phyloP scores from a whole-genome alignment of 2,113 vertebrate genomes.

The Ictalurus furcatus region DNA sequence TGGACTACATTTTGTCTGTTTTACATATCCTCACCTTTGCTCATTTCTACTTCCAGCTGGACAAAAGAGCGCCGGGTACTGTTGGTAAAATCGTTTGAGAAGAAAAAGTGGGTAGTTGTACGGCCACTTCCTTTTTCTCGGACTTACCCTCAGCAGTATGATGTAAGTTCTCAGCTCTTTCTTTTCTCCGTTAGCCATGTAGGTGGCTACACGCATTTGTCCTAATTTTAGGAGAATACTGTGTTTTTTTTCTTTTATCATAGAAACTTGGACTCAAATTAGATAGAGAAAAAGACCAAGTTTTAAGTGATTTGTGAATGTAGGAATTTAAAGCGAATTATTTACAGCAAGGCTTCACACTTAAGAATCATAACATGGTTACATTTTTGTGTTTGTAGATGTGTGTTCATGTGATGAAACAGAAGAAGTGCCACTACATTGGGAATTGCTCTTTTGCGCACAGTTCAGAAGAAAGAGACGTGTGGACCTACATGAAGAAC shows the following conservation, averaged over 20 bases:
- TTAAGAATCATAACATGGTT: not conserved
- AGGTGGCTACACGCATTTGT: not conserved
- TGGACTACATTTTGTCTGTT: not conserved
- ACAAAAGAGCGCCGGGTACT: constrained; percentile 93
- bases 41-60: constrained; percentile 78
- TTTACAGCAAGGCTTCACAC: not conserved
- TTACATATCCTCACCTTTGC: not conserved
- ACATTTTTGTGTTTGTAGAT: constrained; percentile 72
- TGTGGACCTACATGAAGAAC: constrained; percentile 99
- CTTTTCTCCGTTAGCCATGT: not conserved
- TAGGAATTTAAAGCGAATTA: not conserved
- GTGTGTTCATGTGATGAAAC: constrained; percentile 96
- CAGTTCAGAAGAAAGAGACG: constrained; percentile 94
- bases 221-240: too few species aligned
- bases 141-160: constrained; percentile 95
- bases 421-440: constrained; percentile 97
- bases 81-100: constrained; percentile 95
- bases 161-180: constrained; percentile 75
- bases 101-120: constrained; percentile 97
- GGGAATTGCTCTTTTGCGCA: constrained; percentile 98
- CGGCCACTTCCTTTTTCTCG: constrained; percentile 91
- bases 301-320: not conserved
- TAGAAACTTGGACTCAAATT: too few species aligned
- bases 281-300: too few species aligned
- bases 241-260: not conserved